Percentiles rank a stretch among this genome's conserved stretches.
phyloP scores from a whole-genome alignment of 2,797 vertebrate species.

The Kryptopterus vitreolus region DNA sequence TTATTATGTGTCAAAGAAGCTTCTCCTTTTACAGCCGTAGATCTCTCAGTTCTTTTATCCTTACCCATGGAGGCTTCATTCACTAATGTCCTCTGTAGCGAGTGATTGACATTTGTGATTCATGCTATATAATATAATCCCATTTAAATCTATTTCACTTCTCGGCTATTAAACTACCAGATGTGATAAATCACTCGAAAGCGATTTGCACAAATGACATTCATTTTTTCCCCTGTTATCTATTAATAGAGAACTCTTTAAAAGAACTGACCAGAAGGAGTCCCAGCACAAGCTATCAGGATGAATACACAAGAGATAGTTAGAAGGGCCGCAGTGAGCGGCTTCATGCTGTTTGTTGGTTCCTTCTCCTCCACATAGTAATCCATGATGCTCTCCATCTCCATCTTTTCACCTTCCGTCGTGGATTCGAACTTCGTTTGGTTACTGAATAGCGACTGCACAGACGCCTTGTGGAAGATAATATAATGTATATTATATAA shows the following conservation, averaged over 20 bases:
- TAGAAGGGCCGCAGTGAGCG: conserved; percentile 79
- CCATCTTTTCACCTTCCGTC: conserved; percentile 62
- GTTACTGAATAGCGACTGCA: conserved; percentile 69
- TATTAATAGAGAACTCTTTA: neutral
- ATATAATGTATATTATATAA: too few relatives aligned
- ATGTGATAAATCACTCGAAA: neutral
- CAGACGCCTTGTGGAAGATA: conserved; percentile 71
- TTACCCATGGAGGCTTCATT: neutral
- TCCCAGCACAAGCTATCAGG: conserved; percentile 76
- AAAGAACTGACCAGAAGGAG: conserved; percentile 79
- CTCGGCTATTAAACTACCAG: neutral
- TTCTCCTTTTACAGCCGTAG: neutral
- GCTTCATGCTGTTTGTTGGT: conserved; percentile 84
- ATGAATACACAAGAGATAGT: conserved; percentile 85
- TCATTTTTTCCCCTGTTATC: neutral
- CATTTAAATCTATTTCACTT: neutral
- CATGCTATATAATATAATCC: neutral
- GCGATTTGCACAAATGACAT: neutral
- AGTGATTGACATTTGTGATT: neutral
- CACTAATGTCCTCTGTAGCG: neutral
- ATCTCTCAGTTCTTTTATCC: neutral
- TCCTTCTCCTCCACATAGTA: conserved; percentile 83
- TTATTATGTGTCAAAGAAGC: neutral
- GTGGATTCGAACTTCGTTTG: conserved; percentile 36
- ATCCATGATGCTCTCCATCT: conserved; percentile 73